A percentile compares a stretch with the other conserved stretches of the same genome.
Conservation (phyloP, 2,113 vertebrate species). For the Rhodinocichla rosea region DNA sequence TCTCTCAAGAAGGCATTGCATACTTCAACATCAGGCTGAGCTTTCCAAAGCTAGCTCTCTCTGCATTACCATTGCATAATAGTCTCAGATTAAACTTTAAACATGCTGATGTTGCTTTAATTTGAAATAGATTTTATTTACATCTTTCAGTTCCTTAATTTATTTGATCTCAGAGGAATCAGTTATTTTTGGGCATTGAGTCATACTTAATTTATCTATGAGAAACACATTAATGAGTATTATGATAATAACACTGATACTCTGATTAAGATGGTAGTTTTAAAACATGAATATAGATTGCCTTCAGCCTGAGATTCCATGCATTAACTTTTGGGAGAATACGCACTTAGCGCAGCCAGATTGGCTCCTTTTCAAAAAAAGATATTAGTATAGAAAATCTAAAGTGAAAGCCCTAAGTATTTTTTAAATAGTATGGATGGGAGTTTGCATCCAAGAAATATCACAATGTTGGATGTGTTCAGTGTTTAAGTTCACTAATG, state of each 20-base stretch:
- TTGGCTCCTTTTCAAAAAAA: not conserved
- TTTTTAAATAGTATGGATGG: not conserved
- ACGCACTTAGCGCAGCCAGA: not conserved
- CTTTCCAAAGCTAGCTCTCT: not conserved
- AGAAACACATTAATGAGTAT: not conserved
- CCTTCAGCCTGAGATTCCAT: not conserved
- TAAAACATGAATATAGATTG: not conserved
- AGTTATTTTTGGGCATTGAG: not conserved
- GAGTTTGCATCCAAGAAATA: not conserved
- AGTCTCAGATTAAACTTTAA: not conserved
- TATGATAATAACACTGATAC: not conserved
- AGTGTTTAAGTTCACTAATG: not conserved
- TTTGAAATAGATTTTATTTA: conserved; percentile 8
- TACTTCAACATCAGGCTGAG: not conserved
- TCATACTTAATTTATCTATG: not conserved
- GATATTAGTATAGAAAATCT: not conserved
- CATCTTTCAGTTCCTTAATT: not conserved
- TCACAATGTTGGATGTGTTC: not conserved
- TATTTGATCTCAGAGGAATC: not conserved
- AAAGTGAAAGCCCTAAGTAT: not conserved
- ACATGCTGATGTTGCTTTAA: not conserved
- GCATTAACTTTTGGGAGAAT: not conserved
- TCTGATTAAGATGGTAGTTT: not conserved
- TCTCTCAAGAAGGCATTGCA: not conserved
- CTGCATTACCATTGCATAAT: not conserved